phyloP scores from a whole-genome alignment of 2,888 invertebrate genomes.

The Drosophila testacea region DNA sequence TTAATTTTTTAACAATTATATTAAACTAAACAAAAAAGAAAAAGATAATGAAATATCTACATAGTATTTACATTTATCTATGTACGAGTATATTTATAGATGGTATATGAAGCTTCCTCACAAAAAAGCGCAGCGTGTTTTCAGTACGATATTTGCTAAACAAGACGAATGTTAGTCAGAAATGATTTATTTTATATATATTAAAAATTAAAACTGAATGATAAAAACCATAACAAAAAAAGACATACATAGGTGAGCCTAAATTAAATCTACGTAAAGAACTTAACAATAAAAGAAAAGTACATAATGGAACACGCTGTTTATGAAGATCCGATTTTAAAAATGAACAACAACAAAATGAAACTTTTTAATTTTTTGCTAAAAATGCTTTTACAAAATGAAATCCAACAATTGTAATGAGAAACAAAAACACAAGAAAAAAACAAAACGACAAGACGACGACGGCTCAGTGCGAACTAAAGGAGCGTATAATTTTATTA shows the following conservation, averaged over 20 bases:
- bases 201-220: slow-evolving; percentile 33
- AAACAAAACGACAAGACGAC: slow-evolving; percentile 19
- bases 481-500: slow-evolving; percentile 70
- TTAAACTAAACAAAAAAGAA: slow-evolving; percentile 27
- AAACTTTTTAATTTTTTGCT: slow-evolving; percentile 80
- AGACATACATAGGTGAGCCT: slow-evolving; percentile 29
- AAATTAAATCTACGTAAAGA: slow-evolving; percentile 39
- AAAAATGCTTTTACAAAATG: slow-evolving; percentile 82
- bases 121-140: slow-evolving; percentile 58
- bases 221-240: slow-evolving; percentile 18
- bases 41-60: slow-evolving; percentile 49
- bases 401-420: slow-evolving; percentile 51
- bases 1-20: slow-evolving; percentile 77
- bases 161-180: slow-evolving; percentile 50
- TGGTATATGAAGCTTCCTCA: slow-evolving; percentile 78
- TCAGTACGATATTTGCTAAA: slow-evolving; percentile 32
- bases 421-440: too few relatives aligned
- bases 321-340: slow-evolving; percentile 58
- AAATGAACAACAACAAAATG: slow-evolving; percentile 38
- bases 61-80: slow-evolving; percentile 59
- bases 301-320: slow-evolving; percentile 51
- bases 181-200: slow-evolving; percentile 77
- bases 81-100: slow-evolving; percentile 75
- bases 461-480: slow-evolving; percentile 35
- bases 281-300: slow-evolving; percentile 21